These are phyloP conservation scores for Pyrocoelia pectoralis DNA, from an alignment of 2,888 invertebrate species.

Conservation along the genomic window DNA sequence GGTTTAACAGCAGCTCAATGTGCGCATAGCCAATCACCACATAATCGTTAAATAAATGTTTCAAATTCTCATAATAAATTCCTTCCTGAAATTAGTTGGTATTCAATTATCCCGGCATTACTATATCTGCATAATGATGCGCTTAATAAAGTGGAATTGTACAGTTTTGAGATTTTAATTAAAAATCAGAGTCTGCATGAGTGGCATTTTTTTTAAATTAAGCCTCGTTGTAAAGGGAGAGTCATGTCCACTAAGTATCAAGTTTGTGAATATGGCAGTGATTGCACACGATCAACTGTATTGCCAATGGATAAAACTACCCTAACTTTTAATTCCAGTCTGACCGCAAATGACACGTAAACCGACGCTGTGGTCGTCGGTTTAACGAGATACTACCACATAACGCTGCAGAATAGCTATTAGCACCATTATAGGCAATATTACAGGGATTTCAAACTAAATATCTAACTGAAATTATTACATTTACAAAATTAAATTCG, in stretches of 20 bases:
- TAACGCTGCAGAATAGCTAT: constrained; percentile 58
- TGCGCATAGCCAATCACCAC: neutral
- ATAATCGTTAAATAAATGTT: neutral
- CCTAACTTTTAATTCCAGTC: constrained; percentile 58
- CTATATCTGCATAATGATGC: too few species aligned
- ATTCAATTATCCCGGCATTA: too few species aligned
- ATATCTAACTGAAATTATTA: constrained; percentile 34
- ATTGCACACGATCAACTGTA: constrained; percentile 46
- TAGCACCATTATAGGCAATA: constrained; percentile 58
- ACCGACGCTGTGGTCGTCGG: constrained; percentile 56
- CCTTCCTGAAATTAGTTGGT: neutral
- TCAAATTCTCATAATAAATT: neutral
- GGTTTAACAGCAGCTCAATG: constrained; percentile 6
- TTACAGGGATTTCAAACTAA: constrained; percentile 43
- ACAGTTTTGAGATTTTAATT: constrained; percentile 3
- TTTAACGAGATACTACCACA: constrained; percentile 59
- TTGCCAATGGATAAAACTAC: constrained; percentile 52
- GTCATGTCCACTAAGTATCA: constrained; percentile 34
- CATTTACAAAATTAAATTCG: constrained; percentile 24
- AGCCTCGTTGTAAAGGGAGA: constrained; percentile 26
- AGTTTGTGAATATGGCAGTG: constrained; percentile 27
- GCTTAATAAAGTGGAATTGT: neutral
- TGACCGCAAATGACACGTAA: constrained; percentile 59
- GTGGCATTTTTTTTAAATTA: constrained; percentile 27
- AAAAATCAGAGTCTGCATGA: constrained; percentile 5